phyloP scores from a whole-genome alignment of 2,888 invertebrate genomes.

The Alitta virens region DNA sequence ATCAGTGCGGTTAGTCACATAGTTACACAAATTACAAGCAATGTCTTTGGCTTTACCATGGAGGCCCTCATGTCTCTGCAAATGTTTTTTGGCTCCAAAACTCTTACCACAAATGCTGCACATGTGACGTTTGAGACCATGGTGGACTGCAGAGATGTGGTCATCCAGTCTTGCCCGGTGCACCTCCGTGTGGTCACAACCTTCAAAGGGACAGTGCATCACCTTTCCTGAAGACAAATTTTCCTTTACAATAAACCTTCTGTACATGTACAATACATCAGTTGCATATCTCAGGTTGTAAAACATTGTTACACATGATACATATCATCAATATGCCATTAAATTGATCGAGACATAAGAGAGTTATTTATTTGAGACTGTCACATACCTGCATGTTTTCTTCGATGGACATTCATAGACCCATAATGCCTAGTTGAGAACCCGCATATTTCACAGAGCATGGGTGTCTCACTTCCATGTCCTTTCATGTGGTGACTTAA shows the following conservation, averaged over 20 bases:
- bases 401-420: conserved; percentile 23
- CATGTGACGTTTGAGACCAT: conserved; percentile 24
- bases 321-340: too few species aligned
- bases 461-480: conserved; percentile 19
- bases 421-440: conserved; percentile 24
- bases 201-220: conserved; percentile 16
- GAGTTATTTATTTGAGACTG: too few species aligned
- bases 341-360: too few species aligned
- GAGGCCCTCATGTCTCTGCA: conserved; percentile 21
- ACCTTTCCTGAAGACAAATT: conserved; percentile 14
- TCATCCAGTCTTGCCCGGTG: conserved; percentile 17
- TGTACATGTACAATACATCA: neutral
- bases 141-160: conserved; percentile 20
- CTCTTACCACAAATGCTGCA: conserved; percentile 27
- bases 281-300: too few species aligned
- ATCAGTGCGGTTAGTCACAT: conserved; percentile 18
- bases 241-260: neutral
- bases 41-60: neutral
- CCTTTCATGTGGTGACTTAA: conserved; percentile 23
- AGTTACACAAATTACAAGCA: conserved; percentile 15
- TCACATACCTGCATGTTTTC: conserved; percentile 19
- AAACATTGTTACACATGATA: too few species aligned
- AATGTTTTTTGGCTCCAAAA: conserved; percentile 21
- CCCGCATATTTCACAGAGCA: conserved; percentile 26
- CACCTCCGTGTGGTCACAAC: conserved; percentile 16